phyloP scores from a whole-genome alignment of 1,140 invertebrate genomes.

The Hermetia illucens region DNA sequence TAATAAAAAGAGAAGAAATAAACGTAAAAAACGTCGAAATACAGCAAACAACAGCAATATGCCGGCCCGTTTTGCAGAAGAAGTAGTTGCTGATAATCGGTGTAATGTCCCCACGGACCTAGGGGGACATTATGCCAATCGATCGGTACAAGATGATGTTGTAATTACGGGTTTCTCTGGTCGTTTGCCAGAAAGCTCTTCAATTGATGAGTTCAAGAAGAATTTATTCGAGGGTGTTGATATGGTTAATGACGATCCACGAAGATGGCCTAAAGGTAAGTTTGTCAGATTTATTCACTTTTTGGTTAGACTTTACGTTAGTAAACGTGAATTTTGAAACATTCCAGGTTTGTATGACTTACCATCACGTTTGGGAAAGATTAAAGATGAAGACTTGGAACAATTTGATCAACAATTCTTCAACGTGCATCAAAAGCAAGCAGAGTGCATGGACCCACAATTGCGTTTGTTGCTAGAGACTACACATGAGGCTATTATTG shows the following conservation, averaged over 20 bases:
- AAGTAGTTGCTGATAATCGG: conserved; percentile 20
- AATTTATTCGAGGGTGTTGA: conserved; percentile 75
- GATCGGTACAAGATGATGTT: conserved; percentile 48
- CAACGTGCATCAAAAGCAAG: conserved; percentile 86
- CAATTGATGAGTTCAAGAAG: conserved; percentile 77
- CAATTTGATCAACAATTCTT: conserved; percentile 90
- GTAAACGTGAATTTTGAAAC: too few species aligned
- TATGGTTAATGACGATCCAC: conserved; percentile 74
- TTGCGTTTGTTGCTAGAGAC: conserved; percentile 78
- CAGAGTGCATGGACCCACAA: conserved; percentile 91
- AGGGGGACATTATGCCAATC: conserved; percentile 16
- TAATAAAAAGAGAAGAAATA: background rate
- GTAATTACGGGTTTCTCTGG: conserved; percentile 83
- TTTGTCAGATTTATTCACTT: conserved; percentile 12
- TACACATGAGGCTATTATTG: conserved; percentile 89
- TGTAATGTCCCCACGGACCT: conserved; percentile 21
- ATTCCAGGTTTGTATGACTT: conserved; percentile 62
- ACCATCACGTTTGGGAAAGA: conserved; percentile 71
- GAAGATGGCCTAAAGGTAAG: conserved; percentile 55
- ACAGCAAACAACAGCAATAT: conserved; percentile 8
- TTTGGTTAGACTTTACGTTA: conserved; percentile 1
- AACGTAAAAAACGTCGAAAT: conserved; percentile 3
- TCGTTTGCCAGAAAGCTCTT: conserved; percentile 74
- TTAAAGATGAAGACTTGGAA: conserved; percentile 78
- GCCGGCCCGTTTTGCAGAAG: conserved; percentile 29